These are phyloP conservation scores for Shinisaurus crocodilurus DNA, from an alignment of 2,113 vertebrate species.

Conservation along the genomic window DNA sequence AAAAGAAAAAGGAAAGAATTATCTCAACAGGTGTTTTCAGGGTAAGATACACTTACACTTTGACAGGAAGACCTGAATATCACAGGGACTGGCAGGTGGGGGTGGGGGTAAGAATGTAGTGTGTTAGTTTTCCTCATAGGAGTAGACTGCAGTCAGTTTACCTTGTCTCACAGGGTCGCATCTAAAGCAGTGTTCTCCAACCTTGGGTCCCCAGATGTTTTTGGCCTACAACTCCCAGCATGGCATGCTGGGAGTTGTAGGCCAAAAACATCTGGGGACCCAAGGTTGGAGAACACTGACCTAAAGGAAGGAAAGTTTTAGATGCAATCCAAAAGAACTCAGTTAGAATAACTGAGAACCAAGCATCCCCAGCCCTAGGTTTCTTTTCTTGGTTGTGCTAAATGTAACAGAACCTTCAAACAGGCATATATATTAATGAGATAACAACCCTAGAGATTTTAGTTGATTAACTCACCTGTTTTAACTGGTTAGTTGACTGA, in stretches of 20 bases:
- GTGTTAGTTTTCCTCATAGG: neutral
- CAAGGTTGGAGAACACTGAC: too few relatives aligned
- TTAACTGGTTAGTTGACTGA: neutral
- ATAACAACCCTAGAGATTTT: neutral
- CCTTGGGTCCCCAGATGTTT: too few relatives aligned
- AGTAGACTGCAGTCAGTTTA: neutral
- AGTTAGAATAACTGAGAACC: neutral
- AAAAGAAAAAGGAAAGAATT: neutral
- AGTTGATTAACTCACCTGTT: neutral
- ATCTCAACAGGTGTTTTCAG: neutral
- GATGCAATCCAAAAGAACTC: neutral
- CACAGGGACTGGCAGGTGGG: neutral
- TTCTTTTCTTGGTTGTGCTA: neutral
- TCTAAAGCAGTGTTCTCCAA: too few relatives aligned
- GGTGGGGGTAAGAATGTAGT: neutral
- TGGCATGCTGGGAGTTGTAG: too few relatives aligned
- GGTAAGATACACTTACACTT: neutral
- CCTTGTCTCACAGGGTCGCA: neutral
- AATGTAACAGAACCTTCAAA: neutral
- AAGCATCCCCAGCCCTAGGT: neutral
- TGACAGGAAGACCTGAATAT: neutral
- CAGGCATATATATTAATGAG: neutral
- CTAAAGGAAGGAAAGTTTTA: neutral
- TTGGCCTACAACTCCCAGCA: too few relatives aligned
- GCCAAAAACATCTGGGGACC: too few relatives aligned